Evolutionary conservation across 2,888 invertebrate genomes (phyloP).

Genomic region (Drosophila cognata): DNA sequence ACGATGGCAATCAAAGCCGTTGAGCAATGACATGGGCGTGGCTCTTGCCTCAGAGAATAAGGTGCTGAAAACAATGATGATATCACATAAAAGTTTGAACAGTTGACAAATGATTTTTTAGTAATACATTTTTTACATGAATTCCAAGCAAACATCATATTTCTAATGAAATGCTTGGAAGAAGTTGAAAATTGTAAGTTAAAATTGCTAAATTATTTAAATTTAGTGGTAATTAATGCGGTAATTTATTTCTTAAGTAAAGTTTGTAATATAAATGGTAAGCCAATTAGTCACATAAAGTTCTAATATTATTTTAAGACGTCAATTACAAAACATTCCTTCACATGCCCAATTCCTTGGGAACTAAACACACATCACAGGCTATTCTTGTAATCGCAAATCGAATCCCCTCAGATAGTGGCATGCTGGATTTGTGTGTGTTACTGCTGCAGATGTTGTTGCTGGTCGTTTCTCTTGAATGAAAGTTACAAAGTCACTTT

Average conservation of each 20-base stretch:
- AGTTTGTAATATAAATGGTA: background rate
- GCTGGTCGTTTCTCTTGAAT: conserved; percentile 59
- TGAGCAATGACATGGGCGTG: conserved; percentile 53
- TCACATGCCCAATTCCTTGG: background rate
- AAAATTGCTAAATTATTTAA: background rate
- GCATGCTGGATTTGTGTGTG: conserved; percentile 3
- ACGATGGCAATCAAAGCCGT: conserved; percentile 32
- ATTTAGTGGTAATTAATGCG: background rate
- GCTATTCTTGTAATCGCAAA: conserved; percentile 22
- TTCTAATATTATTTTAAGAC: no score
- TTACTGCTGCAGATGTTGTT: conserved; percentile 23
- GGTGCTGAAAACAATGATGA: conserved; percentile 3
- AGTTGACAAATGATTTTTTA: background rate
- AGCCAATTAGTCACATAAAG: no score
- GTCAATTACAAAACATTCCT: background rate
- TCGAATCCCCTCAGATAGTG: conserved; percentile 19
- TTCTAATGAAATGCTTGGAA: background rate
- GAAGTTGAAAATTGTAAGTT: background rate
- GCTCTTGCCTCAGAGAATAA: background rate
- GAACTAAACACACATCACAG: background rate
- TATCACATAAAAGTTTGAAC: conserved; percentile 1
- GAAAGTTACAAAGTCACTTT: conserved; percentile 64
- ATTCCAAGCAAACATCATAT: background rate
- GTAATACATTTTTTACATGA: background rate
- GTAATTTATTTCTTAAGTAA: background rate